These are phyloP conservation scores for Ennomos quercinarius DNA, from an alignment of 2,888 invertebrate species.

Conservation along the genomic window DNA sequence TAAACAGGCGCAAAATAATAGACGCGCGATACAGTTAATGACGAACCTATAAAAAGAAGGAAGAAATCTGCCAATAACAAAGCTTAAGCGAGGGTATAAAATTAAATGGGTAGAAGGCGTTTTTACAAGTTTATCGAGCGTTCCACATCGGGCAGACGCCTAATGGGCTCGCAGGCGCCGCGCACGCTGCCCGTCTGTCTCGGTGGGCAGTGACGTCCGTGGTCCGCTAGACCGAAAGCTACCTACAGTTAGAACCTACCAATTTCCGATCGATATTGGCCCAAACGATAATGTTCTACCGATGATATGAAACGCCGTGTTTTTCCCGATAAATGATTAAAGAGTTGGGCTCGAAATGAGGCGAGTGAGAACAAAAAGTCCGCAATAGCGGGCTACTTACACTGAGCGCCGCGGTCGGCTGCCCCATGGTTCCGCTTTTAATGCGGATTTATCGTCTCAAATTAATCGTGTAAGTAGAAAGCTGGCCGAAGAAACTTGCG, in stretches of 20 bases:
- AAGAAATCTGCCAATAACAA: conserved; percentile 83
- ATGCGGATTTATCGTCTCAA: conserved; percentile 84
- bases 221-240: conserved; percentile 51
- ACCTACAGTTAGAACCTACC: conserved; percentile 57
- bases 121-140: conserved; percentile 86
- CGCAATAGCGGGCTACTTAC: conserved; percentile 71
- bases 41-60: conserved; percentile 72
- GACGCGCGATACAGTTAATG: conserved; percentile 76
- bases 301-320: conserved; percentile 39
- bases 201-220: conserved; percentile 66
- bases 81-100: conserved; percentile 82
- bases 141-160: conserved; percentile 80
- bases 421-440: conserved; percentile 77
- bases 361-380: conserved; percentile 70
- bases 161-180: conserved; percentile 82
- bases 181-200: conserved; percentile 80
- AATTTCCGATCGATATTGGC: conserved; percentile 63
- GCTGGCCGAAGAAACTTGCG: conserved; percentile 76
- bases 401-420: conserved; percentile 73
- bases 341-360: conserved; percentile 55
- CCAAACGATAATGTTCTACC: conserved; percentile 42
- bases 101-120: conserved; percentile 84
- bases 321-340: conserved; percentile 53
- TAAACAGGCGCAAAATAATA: conserved; percentile 71
- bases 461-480: conserved; percentile 84